phyloP scores from a whole-genome alignment of 2,113 vertebrate genomes.

The Heptranchias perlo region DNA sequence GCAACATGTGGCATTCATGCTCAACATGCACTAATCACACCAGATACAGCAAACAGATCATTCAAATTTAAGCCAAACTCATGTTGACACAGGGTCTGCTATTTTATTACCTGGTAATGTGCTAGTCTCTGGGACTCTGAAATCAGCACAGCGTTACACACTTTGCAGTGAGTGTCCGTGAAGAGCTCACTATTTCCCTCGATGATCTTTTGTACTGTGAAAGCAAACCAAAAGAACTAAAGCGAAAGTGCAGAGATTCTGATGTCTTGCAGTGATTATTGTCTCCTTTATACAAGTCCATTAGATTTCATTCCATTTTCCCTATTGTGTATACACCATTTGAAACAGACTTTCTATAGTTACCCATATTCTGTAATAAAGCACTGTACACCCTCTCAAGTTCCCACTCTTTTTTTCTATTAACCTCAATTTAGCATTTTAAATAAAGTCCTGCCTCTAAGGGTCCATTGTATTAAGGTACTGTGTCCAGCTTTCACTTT shows the following conservation, averaged over 20 bases:
- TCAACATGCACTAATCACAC: background rate
- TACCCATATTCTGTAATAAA: background rate
- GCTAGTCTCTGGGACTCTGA: slow-evolving; percentile 94
- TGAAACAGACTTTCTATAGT: background rate
- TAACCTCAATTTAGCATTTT: background rate
- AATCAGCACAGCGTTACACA: slow-evolving; percentile 90
- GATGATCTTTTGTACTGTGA: slow-evolving; percentile 84
- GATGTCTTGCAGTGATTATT: background rate
- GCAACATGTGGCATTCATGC: background rate
- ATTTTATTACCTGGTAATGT: slow-evolving; percentile 81
- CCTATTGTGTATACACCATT: background rate
- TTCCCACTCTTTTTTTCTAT: background rate
- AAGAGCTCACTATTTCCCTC: slow-evolving; percentile 85
- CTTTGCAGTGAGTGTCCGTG: slow-evolving; percentile 85
- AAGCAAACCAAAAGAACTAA: slow-evolving; percentile 38
- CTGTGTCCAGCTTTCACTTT: background rate
- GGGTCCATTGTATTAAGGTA: background rate
- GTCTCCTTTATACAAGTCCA: background rate
- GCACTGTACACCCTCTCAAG: background rate
- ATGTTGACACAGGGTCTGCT: background rate
- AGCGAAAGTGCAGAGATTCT: background rate
- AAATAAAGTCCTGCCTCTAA: background rate
- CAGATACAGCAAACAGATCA: background rate
- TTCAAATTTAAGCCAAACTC: background rate
- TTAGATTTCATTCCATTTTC: background rate